Base-by-base conservation (phyloP, 2,797 vertebrate species). In the Taeniopygia guttata region DNA sequence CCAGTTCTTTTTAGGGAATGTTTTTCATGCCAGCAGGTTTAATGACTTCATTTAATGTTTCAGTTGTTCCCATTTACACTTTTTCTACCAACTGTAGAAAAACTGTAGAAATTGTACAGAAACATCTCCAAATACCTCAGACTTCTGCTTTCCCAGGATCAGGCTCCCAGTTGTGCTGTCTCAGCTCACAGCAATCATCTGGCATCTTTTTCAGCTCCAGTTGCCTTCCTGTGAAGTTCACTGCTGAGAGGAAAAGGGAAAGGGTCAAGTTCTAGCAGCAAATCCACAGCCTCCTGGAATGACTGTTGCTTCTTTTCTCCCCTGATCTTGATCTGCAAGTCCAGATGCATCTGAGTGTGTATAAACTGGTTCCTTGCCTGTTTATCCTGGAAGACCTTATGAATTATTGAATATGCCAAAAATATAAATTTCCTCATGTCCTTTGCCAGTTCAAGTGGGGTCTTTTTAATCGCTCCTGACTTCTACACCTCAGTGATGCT, bases 361-460 rank as follows among this genome's bases (percentile, higher is more conserved):
- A 45, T 40, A 81, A 94, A 91, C 68, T 77, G 54, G 19, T 94
- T 87, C 43, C 10, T 51, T 75, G 66, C 30, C 54, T 93, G 69
- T 86, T 93, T 93, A 66, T 76, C 51, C 77, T 93, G 90, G 89
- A 90, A 81, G 63, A 88, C 16, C 27, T 74, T 75, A 42, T 4
- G 5, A 69, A 29, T 40, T 72, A 42, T 90, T 51, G n/a, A 74
- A 43, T 84, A 72, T 85, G 46, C 58, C 76, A 63, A 64, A 87
- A 83, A 26, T 48, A 54, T 16, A 84, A 62, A 52, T 84, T 84
- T 72, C 40, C 51, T 86, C 22, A 32, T 75, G 62, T 84, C 27
- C 43, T 92, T 81, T 90, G 49, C 73, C 80, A 68, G 66, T 78
- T 84, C 48, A 76, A 19, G 62, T 79, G 66, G 62, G 38, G 55